Evolutionary conservation across 1,140 invertebrate genomes (phyloP).

Genomic region (Macrotrachela quadricornifera): DNA sequence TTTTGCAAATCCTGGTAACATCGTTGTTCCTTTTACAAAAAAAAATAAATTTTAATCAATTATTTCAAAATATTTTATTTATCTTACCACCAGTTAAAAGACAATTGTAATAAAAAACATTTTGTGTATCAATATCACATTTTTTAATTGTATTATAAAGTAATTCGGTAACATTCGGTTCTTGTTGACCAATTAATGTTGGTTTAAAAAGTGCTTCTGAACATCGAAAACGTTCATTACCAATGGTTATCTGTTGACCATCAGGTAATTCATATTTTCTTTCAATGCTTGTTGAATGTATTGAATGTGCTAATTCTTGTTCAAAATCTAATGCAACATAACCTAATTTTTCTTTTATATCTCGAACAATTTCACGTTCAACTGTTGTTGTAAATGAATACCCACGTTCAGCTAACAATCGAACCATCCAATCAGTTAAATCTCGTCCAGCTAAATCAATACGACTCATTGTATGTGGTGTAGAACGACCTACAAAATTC

Average conservation of each 20-base stretch:
- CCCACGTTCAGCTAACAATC: constrained; percentile 81
- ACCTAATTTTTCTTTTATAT: constrained; percentile 54
- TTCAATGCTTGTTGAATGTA: constrained; percentile 58
- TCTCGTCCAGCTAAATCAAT: constrained; percentile 74
- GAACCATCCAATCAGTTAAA: constrained; percentile 84
- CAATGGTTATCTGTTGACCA: constrained; percentile 79
- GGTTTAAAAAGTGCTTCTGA: constrained; percentile 75
- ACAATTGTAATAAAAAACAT: not conserved
- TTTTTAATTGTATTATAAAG: not conserved
- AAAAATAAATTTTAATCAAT: constrained; percentile 34
- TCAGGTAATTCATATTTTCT: constrained; percentile 80
- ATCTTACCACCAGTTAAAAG: constrained; percentile 37
- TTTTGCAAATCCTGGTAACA: constrained; percentile 10
- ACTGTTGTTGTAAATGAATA: constrained; percentile 75
- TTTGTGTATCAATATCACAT: not conserved
- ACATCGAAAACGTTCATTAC: constrained; percentile 81
- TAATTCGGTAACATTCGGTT: constrained; percentile 16
- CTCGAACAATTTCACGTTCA: constrained; percentile 7
- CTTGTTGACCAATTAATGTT: constrained; percentile 1
- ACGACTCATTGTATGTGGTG: constrained; percentile 56
- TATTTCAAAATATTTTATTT: constrained; percentile 83
- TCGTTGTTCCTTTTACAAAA: constrained; percentile 22
- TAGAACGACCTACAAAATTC: constrained; percentile 28
- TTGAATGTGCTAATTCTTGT: constrained; percentile 78
- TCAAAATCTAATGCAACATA: constrained; percentile 73